Base-by-base conservation (phyloP, 2,797 vertebrate species). In the Sebastes glaucus region DNA sequence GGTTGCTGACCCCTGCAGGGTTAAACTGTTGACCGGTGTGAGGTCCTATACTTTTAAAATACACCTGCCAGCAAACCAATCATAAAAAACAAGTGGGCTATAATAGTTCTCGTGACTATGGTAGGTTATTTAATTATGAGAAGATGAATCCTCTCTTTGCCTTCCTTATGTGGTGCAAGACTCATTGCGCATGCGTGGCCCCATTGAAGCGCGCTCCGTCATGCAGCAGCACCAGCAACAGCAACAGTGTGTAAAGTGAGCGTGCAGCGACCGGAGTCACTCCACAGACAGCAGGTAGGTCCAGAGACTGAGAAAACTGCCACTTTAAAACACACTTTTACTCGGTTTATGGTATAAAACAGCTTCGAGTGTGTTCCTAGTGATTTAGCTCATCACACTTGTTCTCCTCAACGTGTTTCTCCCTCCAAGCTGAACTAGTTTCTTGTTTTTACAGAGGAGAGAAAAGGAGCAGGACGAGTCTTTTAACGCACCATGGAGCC, bases 141-240 rank as follows among this genome's bases (percentile, higher is more conserved):
- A 52, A 52, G 1, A 52, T n/a, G 14, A 57, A 27, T 59, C 5
- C 3, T 14, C 10, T 13, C 35, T 61, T 49, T 25, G 13, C 20
- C 23, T 5, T 27, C 5, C 2, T 35, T 10, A 3, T 5, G 22
- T 22, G 23, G 16, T 2, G 25, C 32, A 13, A n/a, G 49, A 38
- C 25, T 62, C 57, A 4, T 1, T 80, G 81, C 77, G 83, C 88
- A 2, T 80, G 77, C 86, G 67, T 20, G 6, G 6, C 1, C 1
- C 0, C 0, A 2, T 28, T 3, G 10, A 2, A 6, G 66, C 56
- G 61, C 62, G 46, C 67, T 25, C 20, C 3, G 13, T 3, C 2
- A 11, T 8, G 5, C 27, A 1, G 69, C 33, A 35, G 33, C 65
- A 1, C 3, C 11, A 30, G 52, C 11, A 38, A 5, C 0, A 9